Evolutionary conservation across 2,113 vertebrate genomes (phyloP), one percentile per base, ranked within the genome.

Genomic region (Motacilla tschutschensis): DNA sequence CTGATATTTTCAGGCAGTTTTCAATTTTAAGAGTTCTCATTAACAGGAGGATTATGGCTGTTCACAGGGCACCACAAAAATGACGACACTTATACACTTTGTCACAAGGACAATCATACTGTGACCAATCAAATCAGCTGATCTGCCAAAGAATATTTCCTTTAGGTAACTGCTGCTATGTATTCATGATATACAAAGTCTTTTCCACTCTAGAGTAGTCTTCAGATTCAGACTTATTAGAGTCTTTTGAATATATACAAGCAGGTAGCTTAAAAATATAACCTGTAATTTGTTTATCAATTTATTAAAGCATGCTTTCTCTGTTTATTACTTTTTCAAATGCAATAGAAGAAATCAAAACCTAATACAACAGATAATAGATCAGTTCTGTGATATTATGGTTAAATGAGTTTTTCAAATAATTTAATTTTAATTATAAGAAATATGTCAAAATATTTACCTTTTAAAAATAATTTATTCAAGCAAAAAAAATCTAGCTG

Each of bases 1-100:
- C 33, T 79, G 9, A 35, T 86, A 66, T 94, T 95, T 94, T 91
- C 87, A 90, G 78, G 81, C 44, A 87, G 47, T 70, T 95, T 96
- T 93, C 91, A 87, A 85, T 94, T 77, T 95, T 88, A 66, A 79
- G 38, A 60, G 31, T 89, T 93, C 29, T 94, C 70, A 84, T 35
- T 94, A 89, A 89, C 82, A 95, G 44, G 41, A 93, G 58, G 77
- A 62, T 93, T 95, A 90, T 81, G 25, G 35, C 43, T 89, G 88
- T 67, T 84, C 76, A 83, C 24, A 78, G 76, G 79, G 87, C 28
- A 91, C 16, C 66, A 94, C 82, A 66, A 81, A 91, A 86, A 87
- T 26, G 29, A 87, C 64, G 41, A 44, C 29, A 51, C 46, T 40
- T 36, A 78, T 62, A 43, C 31, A 75, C 70, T 67, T 88, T 62